These are phyloP conservation scores for Motacilla tschutschensis DNA, from an alignment of 2,113 vertebrate genomes.

Conservation along the genomic window DNA sequence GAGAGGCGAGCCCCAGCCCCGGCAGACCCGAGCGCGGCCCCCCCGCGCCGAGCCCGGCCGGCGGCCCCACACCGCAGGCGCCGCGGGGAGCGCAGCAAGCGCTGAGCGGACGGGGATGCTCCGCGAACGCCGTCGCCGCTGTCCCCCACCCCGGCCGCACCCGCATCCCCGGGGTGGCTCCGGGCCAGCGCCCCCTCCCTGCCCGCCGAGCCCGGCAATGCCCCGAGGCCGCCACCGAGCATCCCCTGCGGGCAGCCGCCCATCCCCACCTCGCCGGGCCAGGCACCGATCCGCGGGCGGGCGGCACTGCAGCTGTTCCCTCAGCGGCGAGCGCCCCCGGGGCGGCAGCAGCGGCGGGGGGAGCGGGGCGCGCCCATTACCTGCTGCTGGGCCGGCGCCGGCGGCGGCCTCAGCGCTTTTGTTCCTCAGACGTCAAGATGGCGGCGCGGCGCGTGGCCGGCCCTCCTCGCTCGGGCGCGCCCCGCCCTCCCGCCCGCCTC, in stretches of 20 bases:
- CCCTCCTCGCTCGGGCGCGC: constrained; percentile 29
- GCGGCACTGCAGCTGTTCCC: neutral
- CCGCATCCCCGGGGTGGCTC: neutral
- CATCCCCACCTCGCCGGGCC: neutral
- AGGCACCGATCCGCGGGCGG: neutral
- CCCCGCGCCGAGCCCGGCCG: neutral
- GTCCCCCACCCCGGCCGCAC: too few relatives aligned
- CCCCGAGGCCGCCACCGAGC: neutral
- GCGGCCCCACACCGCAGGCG: neutral
- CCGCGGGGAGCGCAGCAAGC: neutral
- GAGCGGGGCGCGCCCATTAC: neutral
- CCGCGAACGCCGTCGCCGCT: neutral
- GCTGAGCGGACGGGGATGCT: neutral
- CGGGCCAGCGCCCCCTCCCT: neutral
- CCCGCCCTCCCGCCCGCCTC: neutral
- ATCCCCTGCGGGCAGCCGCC: neutral
- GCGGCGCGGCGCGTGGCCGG: constrained; percentile 37
- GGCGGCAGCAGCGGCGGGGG: rapidly evolving
- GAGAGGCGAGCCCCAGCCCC: neutral
- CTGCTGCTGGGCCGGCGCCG: neutral
- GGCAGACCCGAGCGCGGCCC: too few relatives aligned
- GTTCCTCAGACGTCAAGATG: constrained; percentile 72
- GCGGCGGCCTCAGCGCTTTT: constrained; percentile 62
- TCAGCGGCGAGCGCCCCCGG: neutral
- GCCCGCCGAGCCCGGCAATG: neutral